Base-by-base conservation (phyloP, 2,888 invertebrate species). In the Eubasilissa splendida region DNA sequence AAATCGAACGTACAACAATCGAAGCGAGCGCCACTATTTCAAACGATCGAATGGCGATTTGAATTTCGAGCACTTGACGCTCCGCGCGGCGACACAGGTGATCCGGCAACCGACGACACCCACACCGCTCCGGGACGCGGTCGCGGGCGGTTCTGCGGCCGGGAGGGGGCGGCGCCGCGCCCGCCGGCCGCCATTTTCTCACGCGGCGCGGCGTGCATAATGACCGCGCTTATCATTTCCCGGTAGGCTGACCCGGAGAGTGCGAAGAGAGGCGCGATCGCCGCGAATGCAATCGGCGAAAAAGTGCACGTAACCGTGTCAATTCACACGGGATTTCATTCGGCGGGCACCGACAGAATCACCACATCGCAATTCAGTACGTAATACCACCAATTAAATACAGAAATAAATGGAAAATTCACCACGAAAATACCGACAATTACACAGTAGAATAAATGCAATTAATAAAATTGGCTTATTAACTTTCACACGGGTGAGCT, bases 61-160 rank as follows among this genome's bases (percentile, higher is more conserved):
- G 66, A 76, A 76, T 66, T 56, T 12, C 54, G 76, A 76, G 66
- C 66, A 66, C 22, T 33, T 22, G 42, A 58, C 66, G 53, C n/a
- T 56, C 56, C 65, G 63, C 76, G 63, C 56, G 54, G 63, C 76
- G 63, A 68, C 12, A 42, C 42, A 7, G 10, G 14, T 10, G 31
- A 71, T 66, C 9, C 65, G 76, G 54, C 9, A n/a, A 42, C 75
- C 50, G n/a, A 68, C 53, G 71, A 42, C 71, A 14, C 85, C 85
- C 59, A 86, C 84, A 54, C 86, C 86, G 66, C 22, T 42, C 66
- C 75, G 42, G 75, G 74, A 59, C 78, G 77, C 68, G 66, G 11
- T 56, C 79, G 79, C 79, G 73, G 60, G 50, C 76, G 76, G 79
- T 79, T 79, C 65, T 78, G 77, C 56, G 77, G 22, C 59, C 12